Conservation (phyloP, 1,140 invertebrate species). For the Dysdera silvatica region DNA sequence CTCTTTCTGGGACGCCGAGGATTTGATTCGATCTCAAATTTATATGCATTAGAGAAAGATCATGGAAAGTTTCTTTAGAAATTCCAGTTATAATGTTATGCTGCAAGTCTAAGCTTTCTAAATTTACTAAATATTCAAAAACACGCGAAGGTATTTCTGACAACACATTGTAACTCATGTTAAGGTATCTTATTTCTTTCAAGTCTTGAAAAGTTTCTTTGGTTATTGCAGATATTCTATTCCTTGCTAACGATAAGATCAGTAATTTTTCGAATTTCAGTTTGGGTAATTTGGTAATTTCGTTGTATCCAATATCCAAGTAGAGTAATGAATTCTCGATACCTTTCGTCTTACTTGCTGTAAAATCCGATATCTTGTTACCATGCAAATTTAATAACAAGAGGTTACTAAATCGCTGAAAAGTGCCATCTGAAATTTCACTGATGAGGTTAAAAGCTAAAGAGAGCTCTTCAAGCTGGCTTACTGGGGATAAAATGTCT, state of each 20-base stretch:
- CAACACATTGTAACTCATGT: slow-evolving; percentile 33
- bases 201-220: slow-evolving; percentile 20
- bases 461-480: slow-evolving; percentile 49
- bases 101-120: slow-evolving; percentile 34
- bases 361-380: slow-evolving; percentile 63
- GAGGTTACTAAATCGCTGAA: slow-evolving; percentile 54
- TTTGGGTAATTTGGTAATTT: slow-evolving; percentile 50
- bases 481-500: slow-evolving; percentile 47
- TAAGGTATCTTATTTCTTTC: slow-evolving; percentile 28
- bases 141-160: slow-evolving; percentile 15
- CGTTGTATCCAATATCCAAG: slow-evolving; percentile 67
- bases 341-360: slow-evolving; percentile 63
- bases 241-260: slow-evolving; percentile 66
- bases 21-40: slow-evolving; percentile 39
- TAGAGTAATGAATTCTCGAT: slow-evolving; percentile 62
- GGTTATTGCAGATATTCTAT: slow-evolving; percentile 60
- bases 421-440: slow-evolving; percentile 68
- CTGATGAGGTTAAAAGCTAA: slow-evolving; percentile 76
- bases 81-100: slow-evolving; percentile 27
- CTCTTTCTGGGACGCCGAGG: slow-evolving; percentile 35
- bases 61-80: slow-evolving; percentile 12
- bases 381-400: slow-evolving; percentile 64
- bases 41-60: slow-evolving; percentile 16
- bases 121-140: slow-evolving; percentile 16
- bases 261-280: slow-evolving; percentile 41